phyloP scores from a whole-genome alignment of 1,140 invertebrate genomes.

The Drosophila tristis region DNA sequence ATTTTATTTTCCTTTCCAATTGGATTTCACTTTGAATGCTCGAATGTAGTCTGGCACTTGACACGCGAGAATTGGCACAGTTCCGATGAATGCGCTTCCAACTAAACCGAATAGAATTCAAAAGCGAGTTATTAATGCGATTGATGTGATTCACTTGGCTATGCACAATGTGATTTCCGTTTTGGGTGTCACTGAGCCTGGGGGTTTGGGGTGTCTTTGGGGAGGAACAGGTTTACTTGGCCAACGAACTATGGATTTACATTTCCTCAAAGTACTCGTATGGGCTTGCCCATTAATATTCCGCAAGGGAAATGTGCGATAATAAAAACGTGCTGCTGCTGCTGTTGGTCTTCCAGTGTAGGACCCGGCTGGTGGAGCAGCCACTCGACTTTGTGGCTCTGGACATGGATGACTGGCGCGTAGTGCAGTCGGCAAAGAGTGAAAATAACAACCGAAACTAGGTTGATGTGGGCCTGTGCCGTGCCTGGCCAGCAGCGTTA shows the following conservation, averaged over 20 bases:
- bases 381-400: conserved; percentile 9
- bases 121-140: conserved; percentile 1
- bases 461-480: conserved; percentile 54
- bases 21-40: conserved; percentile 16
- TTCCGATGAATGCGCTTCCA: conserved; percentile 3
- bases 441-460: conserved; percentile 69
- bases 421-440: conserved; percentile 54
- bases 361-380: too few species aligned
- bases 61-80: conserved; percentile 37
- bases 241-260: conserved; percentile 56
- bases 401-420: conserved; percentile 35
- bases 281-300: conserved; percentile 57
- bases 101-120: conserved; percentile 40
- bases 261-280: conserved; percentile 57
- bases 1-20: conserved; percentile 14
- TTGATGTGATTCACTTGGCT: conserved; percentile 25
- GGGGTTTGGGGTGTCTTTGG: not conserved
- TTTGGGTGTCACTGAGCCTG: conserved; percentile 3
- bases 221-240: conserved; percentile 52
- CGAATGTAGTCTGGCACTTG: conserved; percentile 8
- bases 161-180: conserved; percentile 49
- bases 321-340: conserved; percentile 71
- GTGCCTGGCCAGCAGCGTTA: conserved; percentile 60
- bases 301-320: conserved; percentile 70
- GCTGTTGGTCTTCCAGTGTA: not conserved